Conservation (phyloP, 92 coral and sea anemone species). For the Galaxea fascicularis region DNA sequence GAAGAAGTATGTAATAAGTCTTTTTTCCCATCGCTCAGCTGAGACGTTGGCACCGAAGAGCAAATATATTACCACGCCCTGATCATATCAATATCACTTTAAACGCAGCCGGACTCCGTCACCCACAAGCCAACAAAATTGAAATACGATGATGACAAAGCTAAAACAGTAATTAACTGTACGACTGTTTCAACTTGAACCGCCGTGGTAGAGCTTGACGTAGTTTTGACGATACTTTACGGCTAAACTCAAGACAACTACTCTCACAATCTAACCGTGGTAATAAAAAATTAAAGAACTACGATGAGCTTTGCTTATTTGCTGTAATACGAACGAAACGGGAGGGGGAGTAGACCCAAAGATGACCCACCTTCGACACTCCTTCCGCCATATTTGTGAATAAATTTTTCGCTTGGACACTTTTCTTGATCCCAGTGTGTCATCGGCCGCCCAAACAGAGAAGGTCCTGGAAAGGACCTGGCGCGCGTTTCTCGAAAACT, state of each 20-base stretch:
- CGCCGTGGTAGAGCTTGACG: no score
- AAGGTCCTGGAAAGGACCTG: not conserved
- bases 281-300: not conserved
- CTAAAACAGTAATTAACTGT: not conserved
- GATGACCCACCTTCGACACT: slow-evolving; percentile 33
- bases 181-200: no score
- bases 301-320: not conserved
- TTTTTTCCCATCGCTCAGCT: slow-evolving; percentile 31
- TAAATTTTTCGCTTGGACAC: not conserved
- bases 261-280: no score
- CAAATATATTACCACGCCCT: slow-evolving; percentile 33
- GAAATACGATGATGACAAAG: not conserved
- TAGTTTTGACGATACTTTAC: not conserved
- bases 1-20: slow-evolving; percentile 52
- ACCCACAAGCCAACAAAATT: not conserved
- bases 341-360: not conserved
- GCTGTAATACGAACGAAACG: not conserved
- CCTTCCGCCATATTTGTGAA: slow-evolving; percentile 64
- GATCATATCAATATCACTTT: not conserved
- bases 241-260: not conserved
- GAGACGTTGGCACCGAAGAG: not conserved
- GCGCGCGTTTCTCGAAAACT: no score
- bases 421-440: no score
- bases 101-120: not conserved
- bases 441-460: not conserved